These are phyloP conservation scores for Gobio occitaniae DNA, from an alignment of 2,797 vertebrate genomes.

Conservation along the genomic window DNA sequence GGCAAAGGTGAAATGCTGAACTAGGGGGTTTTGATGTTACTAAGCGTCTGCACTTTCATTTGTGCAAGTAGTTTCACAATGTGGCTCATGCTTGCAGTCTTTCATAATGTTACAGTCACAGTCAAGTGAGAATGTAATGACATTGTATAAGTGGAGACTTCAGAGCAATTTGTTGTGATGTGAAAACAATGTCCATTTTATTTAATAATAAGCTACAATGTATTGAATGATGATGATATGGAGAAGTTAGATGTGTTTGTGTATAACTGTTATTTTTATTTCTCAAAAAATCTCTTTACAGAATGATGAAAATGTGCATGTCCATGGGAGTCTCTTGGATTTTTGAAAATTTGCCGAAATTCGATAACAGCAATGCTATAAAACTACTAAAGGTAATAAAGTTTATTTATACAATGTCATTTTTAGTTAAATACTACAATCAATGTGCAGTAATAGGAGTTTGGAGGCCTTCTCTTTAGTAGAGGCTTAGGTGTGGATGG, in stretches of 20 bases:
- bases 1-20: slow-evolving; percentile 69
- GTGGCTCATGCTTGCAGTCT: neutral
- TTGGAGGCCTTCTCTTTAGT: neutral
- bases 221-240: neutral
- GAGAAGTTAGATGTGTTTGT: neutral
- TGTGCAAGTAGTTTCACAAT: slow-evolving; percentile 15
- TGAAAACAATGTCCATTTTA: neutral
- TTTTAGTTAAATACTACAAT: neutral
- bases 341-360: slow-evolving; percentile 80
- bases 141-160: neutral
- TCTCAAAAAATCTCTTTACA: slow-evolving; percentile 59
- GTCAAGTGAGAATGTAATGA: neutral
- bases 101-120: slow-evolving; percentile 28
- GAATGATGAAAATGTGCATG: slow-evolving; percentile 78
- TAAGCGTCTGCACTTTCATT: slow-evolving; percentile 6
- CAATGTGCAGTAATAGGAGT: neutral
- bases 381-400: slow-evolving; percentile 84
- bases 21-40: slow-evolving; percentile 27
- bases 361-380: slow-evolving; percentile 84
- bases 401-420: neutral
- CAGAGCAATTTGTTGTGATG: neutral
- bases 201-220: neutral
- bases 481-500: too few relatives aligned
- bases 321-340: slow-evolving; percentile 83
- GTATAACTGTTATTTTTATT: neutral